Evolutionary conservation across 2,113 vertebrate genomes (phyloP).

Genomic region (Candoia aspera): DNA sequence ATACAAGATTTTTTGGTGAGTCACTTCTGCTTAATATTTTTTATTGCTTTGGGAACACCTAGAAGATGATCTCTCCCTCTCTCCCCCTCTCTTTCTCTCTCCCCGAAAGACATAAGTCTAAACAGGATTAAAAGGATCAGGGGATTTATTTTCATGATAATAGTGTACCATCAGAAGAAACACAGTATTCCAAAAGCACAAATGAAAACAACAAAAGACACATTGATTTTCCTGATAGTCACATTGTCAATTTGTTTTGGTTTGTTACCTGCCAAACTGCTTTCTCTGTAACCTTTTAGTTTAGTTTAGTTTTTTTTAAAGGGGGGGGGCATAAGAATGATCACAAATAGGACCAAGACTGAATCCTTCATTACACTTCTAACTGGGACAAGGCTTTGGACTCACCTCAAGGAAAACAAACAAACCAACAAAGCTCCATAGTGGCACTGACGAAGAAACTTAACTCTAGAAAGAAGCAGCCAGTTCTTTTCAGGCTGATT

Average conservation of each 20-base stretch:
- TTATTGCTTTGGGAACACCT: slow-evolving; percentile 1
- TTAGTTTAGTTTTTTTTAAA: slow-evolving; percentile 25
- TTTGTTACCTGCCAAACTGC: slow-evolving; percentile 58
- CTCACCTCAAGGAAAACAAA: slow-evolving; percentile 43
- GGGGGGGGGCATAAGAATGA: slow-evolving; percentile 19
- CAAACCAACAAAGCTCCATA: slow-evolving; percentile 58
- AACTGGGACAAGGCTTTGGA: slow-evolving; percentile 54
- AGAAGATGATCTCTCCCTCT: neutral
- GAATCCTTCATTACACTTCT: slow-evolving; percentile 59
- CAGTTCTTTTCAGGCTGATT: slow-evolving; percentile 51
- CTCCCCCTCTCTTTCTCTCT: neutral
- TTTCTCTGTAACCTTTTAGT: slow-evolving; percentile 40
- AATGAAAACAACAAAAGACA: slow-evolving; percentile 75
- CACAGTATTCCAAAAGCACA: slow-evolving; percentile 57
- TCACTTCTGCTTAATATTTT: neutral
- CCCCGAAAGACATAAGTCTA: slow-evolving; percentile 17
- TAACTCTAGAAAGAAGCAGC: slow-evolving; percentile 53
- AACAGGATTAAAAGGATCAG: slow-evolving; percentile 2
- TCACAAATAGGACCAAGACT: slow-evolving; percentile 38
- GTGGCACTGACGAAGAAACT: slow-evolving; percentile 40
- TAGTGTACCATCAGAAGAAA: slow-evolving; percentile 51
- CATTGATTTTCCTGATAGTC: slow-evolving; percentile 66
- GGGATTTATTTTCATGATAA: slow-evolving; percentile 26
- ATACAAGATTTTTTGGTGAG: neutral
- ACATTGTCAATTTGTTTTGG: slow-evolving; percentile 63